Base-by-base conservation (phyloP, 2,113 vertebrate species). In the Tenebrosternarchus preto region DNA sequence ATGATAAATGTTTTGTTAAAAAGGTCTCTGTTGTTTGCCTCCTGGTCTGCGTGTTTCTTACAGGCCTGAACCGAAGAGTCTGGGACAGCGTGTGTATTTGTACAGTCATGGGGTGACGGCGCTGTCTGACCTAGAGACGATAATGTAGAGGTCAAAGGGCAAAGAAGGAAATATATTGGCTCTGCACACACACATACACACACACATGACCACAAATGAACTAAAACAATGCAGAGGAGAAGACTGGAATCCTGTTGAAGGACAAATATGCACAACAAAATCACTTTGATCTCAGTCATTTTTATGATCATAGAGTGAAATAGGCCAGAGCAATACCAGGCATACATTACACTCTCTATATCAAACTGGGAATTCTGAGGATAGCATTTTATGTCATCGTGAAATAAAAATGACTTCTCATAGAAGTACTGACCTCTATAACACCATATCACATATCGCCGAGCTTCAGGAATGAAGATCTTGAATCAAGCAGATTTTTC, bases 361-460 rank as follows among this genome's bases (percentile, higher is more conserved):
- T 50, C 43, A 50, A 50, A 50, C 43, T 15, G 43, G 43, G 43
- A 15, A 50, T 50, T 11, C 15, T 50, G 43, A 50, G 43, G 2
- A 50, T 50, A 50, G 2, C 43, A 15, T 11, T 9, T 4, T 46
- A 50, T 50, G 15, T 50, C 43, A 50, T 50, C 43, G 15, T 50
- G 43, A 11, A 50, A 1, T 50, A 60, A 60, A 59, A 22, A 16
- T 17, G n/a, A 63, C 29, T 3, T 29, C 20, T 80, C 4, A 63
- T 55, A 25, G 24, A n/a, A 61, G 69, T 66, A 50, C 15, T 73
- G 68, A 73, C 70, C 78, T 56, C 78, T 53, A 53, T 12, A 36
- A 50, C 59, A 80, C 33, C 33, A 36, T 36, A 36, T 61, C 46
- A 64, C 5, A 53, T 66, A 27, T 31, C 43, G 15, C 11, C 4